Conservation (phyloP, 2,888 invertebrate species). For the Drosophila stalkeri region DNA sequence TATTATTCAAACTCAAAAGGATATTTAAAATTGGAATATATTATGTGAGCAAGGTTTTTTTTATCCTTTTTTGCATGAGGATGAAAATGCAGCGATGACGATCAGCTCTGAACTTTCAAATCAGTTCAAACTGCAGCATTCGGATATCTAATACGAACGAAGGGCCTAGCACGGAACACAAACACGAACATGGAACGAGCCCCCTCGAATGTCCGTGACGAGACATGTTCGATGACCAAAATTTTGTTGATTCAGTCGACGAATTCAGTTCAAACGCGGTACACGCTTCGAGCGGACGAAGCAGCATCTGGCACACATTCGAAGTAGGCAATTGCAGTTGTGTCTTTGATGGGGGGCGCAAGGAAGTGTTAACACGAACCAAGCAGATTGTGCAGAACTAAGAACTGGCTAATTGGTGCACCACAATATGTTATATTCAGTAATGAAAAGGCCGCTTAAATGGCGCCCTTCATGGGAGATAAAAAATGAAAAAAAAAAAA, state of each 20-base stretch:
- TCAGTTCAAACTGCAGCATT: not conserved
- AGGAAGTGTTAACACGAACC: conserved; percentile 20
- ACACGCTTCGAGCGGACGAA: conserved; percentile 61
- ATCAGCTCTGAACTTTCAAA: not conserved
- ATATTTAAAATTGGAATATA: not conserved
- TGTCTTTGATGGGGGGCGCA: conserved; percentile 11
- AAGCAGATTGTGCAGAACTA: conserved; percentile 5
- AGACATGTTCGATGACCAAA: conserved; percentile 31
- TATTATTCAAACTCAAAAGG: not conserved
- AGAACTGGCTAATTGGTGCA: conserved; percentile 3
- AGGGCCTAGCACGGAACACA: not conserved
- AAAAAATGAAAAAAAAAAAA: not conserved
- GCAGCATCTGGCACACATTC: conserved; percentile 15
- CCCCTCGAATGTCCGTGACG: conserved; percentile 5
- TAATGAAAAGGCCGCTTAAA: not conserved
- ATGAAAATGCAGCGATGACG: not conserved
- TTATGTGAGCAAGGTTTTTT: too few relatives aligned
- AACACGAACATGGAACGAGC: not conserved
- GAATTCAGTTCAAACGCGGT: conserved; percentile 63
- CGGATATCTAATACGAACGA: not conserved
- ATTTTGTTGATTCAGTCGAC: conserved; percentile 60
- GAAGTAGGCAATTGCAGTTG: conserved; percentile 21
- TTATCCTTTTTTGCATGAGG: too few relatives aligned
- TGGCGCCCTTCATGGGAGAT: conserved; percentile 6
- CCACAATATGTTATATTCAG: not conserved